Evolutionary conservation across 2,888 invertebrate species (phyloP).

Genomic region (Athalia rosae): DNA sequence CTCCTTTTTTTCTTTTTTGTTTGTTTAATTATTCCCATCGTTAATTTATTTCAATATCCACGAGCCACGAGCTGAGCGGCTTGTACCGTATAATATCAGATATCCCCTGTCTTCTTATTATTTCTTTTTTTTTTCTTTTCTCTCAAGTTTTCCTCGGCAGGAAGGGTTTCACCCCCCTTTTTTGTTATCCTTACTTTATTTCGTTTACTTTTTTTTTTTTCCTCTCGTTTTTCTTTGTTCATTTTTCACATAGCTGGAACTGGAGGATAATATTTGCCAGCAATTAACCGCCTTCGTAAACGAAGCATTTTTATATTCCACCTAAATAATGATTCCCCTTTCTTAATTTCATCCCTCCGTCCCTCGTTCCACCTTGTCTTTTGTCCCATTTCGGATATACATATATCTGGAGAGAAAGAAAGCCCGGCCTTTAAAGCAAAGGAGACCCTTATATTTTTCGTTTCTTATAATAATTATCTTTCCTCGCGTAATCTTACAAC

Average conservation of each 20-base stretch:
- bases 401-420: neutral
- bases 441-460: conserved; percentile 5
- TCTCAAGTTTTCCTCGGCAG: too few relatives aligned
- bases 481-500: conserved; percentile 4
- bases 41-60: too few relatives aligned
- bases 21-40: too few relatives aligned
- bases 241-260: neutral
- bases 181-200: neutral
- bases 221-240: neutral
- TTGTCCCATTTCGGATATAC: neutral
- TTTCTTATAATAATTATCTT: conserved; percentile 20
- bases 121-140: too few relatives aligned
- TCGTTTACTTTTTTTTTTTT: neutral
- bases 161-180: too few relatives aligned
- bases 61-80: too few relatives aligned
- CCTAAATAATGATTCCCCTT: too few relatives aligned
- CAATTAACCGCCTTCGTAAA: conserved; percentile 64
- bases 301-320: conserved; percentile 18
- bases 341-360: too few relatives aligned
- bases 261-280: conserved; percentile 61
- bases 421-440: neutral
- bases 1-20: too few relatives aligned
- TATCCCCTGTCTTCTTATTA: too few relatives aligned
- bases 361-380: conserved; percentile 5
- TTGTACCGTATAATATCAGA: too few relatives aligned